Base-by-base conservation (phyloP, 2,888 invertebrate species). In the Microctonus brassicae region DNA sequence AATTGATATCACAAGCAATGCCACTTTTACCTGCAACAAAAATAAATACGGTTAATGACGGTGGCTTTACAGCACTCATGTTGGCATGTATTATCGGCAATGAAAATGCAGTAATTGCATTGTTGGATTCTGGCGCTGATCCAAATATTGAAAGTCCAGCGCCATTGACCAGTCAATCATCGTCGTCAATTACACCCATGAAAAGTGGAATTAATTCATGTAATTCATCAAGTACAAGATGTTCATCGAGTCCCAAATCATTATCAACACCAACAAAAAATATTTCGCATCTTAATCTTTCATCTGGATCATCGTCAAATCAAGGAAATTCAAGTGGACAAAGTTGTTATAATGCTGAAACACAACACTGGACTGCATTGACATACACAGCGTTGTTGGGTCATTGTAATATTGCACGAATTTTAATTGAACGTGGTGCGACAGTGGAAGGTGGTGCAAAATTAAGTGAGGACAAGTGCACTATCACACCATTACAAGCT, bases 401-500 rank as follows among this genome's bases (percentile, higher is more conserved):
- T 52, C 87, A 90, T 77, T 87, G 88, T 63, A 83, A 87, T 55
- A 89, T 90, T 58, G 90, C 90, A 0, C 88, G 90, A 77, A 90
- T 94, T 68, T 88, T 96, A 26, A 88, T 97, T 69, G 94, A 95
- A 73, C 91, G 93, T 22, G 95, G 96, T 0, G 96, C 95, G 0
- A 90, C 93, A 63, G 95, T 95, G 0, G 97, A 97, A 87, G 97
- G 96, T 0, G 96, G 96, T 0, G 95, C 95, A 0, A 91, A 93
- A 3, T 85, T 93, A 5, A 94, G 94, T 26, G 96, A 96, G 82
- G 95, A 96, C 79, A 94, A 94, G 78, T 94, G 94, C 82, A 96
- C 96, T 0, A 90, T 97, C 60, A 97, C 97, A 0, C 97, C 97
- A 0, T 86, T 97, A 34, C 97, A 97, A 89, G 93, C 94, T 69